These are phyloP conservation scores for Alloscopus bannaensis DNA, from an alignment of 2,888 invertebrate genomes.

Conservation along the genomic window DNA sequence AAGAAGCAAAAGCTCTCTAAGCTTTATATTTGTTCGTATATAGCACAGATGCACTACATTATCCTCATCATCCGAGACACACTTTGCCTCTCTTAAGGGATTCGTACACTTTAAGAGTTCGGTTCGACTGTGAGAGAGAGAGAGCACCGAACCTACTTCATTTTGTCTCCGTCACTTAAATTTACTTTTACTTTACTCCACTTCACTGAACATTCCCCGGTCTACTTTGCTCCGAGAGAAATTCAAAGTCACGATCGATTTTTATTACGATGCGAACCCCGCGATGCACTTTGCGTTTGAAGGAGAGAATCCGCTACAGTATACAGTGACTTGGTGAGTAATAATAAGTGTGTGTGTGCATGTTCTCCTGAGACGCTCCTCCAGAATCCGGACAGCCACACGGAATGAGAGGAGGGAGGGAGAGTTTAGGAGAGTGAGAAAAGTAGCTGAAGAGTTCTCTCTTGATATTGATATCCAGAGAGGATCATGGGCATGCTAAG, in stretches of 20 bases:
- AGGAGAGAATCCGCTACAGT: too few relatives aligned
- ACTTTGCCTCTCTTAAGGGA: conserved; percentile 20
- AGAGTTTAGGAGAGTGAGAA: background rate
- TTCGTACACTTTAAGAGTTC: conserved; percentile 1
- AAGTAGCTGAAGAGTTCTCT: too few relatives aligned
- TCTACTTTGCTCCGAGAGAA: conserved; percentile 29
- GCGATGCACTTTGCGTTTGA: conserved; percentile 31
- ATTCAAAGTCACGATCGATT: conserved; percentile 61
- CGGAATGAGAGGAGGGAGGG: conserved; percentile 9
- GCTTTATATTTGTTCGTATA: background rate
- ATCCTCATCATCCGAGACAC: conserved; percentile 27
- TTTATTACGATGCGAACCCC: conserved; percentile 43
- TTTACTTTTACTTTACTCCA: conserved; percentile 38
- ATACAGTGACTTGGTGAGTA: background rate
- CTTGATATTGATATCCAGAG: conserved; percentile 21
- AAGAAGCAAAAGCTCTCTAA: background rate
- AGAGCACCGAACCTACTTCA: conserved; percentile 19
- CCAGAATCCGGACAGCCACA: conserved; percentile 13
- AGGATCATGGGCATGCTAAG: background rate
- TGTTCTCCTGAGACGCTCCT: conserved; percentile 33
- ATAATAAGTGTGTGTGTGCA: background rate
- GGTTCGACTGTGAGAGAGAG: too few relatives aligned
- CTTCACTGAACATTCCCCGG: conserved; percentile 35
- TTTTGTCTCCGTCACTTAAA: conserved; percentile 36
- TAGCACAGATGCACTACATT: conserved; percentile 1